Base-by-base conservation (phyloP, 2,888 invertebrate species). In the Odontocerum albicorne region DNA sequence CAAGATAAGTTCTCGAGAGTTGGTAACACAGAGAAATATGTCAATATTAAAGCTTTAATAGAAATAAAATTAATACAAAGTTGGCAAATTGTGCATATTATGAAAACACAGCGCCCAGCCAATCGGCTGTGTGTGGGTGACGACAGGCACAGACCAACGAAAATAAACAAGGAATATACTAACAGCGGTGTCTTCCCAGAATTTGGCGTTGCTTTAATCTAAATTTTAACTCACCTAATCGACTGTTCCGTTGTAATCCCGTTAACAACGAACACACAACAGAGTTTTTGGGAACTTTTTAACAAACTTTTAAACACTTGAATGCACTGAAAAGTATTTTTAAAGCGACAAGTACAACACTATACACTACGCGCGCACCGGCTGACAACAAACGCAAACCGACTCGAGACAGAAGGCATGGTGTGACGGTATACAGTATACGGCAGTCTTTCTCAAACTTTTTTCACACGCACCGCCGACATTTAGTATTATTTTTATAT, bases 91-190 rank as follows among this genome's bases (percentile, higher is more conserved):
- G 19, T 20, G 19, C 31, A 17, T n/a, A n/a, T n/a, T n/a, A n/a
- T 19, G 42, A 42, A 42, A 42, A 42, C 42, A 42, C 22, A 27
- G 45, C 45, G 19, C 45, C 33, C 45, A 17, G 33, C 45, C 45
- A 20, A 20, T n/a, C n/a, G n/a, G n/a, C n/a, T 17, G 13, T 45
- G 56, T 50, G 57, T 60, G 60, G 60, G 60, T 60, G 60, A 60
- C 49, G 39, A n/a, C n/a, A n/a, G n/a, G n/a, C n/a, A n/a, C n/a
- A n/a, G 40, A 49, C 35, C 39, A 57, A 60, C 60, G 42, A 60
- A 60, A 60, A 60, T 60, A 60, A 60, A 60, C 60, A 60, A 60
- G 52, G 12, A 40, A 42, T 32, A 39, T 49, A 43, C n/a, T n/a
- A n/a, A n/a, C n/a, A n/a, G 43, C 43, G 19, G 27, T 49, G 27